These are phyloP conservation scores for Lerista edwardsae DNA, from an alignment of 2,797 vertebrate genomes.

Conservation along the genomic window DNA sequence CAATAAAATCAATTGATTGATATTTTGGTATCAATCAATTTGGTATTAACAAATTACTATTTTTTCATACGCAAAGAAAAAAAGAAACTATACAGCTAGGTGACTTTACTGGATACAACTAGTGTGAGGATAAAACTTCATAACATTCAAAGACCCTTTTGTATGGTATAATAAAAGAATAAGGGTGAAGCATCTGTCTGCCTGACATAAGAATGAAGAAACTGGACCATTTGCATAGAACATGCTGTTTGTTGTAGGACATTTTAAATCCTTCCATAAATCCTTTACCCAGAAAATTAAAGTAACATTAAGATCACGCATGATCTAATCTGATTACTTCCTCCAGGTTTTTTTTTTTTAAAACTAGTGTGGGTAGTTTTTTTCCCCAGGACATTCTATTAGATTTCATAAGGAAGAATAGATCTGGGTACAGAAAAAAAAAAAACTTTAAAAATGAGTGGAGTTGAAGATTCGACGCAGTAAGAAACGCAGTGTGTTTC, in stretches of 20 bases:
- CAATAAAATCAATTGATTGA: constrained; percentile 38
- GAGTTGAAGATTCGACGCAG: too few relatives aligned
- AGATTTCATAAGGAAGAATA: constrained; percentile 58
- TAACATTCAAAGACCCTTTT: constrained; percentile 35
- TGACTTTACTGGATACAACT: constrained; percentile 41
- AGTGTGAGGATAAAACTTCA: constrained; percentile 41
- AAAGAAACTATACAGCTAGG: constrained; percentile 44
- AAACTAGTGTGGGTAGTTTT: constrained; percentile 21
- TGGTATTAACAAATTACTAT: constrained; percentile 60
- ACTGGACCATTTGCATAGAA: too few relatives aligned
- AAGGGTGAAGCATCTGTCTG: too few relatives aligned
- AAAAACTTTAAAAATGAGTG: neutral
- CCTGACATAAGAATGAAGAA: too few relatives aligned
- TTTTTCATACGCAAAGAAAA: constrained; percentile 48
- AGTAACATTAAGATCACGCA: constrained; percentile 46
- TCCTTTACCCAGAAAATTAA: constrained; percentile 62
- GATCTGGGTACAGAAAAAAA: too few relatives aligned
- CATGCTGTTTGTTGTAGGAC: too few relatives aligned
- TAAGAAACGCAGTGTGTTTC: too few relatives aligned
- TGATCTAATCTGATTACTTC: constrained; percentile 32
- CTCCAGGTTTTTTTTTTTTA: constrained; percentile 41
- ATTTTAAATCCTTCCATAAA: constrained; percentile 65
- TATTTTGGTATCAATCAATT: constrained; percentile 36
- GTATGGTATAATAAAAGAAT: constrained; percentile 19
- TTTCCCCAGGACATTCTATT: constrained; percentile 50